Percentiles rank a stretch among this genome's conserved stretches.
Evolutionary conservation across 2,113 vertebrate species (phyloP).

Genomic region (Syngnathoides biaculeatus): DNA sequence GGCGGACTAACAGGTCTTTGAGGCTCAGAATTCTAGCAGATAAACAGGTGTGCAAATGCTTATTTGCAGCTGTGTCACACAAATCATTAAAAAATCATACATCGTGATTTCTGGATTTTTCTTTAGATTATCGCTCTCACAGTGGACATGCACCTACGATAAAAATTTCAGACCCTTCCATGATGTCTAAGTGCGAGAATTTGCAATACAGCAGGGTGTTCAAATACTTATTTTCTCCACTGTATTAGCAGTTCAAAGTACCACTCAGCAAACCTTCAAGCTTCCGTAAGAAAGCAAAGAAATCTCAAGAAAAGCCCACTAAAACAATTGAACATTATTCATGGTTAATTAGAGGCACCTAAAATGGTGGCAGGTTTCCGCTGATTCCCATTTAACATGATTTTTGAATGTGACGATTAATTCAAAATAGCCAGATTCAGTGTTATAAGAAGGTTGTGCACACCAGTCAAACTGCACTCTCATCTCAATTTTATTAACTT

Average conservation of each 20-base stretch:
- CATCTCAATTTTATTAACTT: not conserved
- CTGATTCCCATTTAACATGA: not conserved
- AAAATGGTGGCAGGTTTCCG: not conserved
- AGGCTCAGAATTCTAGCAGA: too few relatives aligned
- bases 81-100: too few relatives aligned
- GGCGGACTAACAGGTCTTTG: too few relatives aligned
- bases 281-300: not conserved
- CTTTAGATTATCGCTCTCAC: too few relatives aligned
- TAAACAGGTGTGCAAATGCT: too few relatives aligned
- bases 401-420: not conserved
- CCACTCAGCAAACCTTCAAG: not conserved
- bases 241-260: not conserved
- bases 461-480: not conserved
- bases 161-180: too few relatives aligned
- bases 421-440: not conserved
- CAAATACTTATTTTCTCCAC: too few relatives aligned
- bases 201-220: too few relatives aligned
- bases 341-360: not conserved
- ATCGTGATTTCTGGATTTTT: too few relatives aligned
- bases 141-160: too few relatives aligned
- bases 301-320: not conserved
- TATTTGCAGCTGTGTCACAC: too few relatives aligned
- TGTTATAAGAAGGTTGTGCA: not conserved
- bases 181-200: too few relatives aligned
- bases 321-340: not conserved